phyloP scores from a whole-genome alignment of 2,888 invertebrate genomes.

The Uropetala carovei region DNA sequence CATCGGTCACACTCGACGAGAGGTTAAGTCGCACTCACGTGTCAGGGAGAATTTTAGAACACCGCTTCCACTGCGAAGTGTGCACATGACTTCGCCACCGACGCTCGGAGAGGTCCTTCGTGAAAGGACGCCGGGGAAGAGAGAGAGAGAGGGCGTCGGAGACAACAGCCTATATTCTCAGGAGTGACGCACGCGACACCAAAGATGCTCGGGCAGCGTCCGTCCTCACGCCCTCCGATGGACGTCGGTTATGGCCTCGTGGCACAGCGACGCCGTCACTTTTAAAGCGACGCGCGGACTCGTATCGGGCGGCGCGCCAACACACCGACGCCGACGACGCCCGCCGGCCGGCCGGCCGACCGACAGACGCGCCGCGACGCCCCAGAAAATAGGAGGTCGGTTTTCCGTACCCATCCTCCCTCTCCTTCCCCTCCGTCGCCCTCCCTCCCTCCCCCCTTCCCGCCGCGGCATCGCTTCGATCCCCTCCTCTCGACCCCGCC shows the following conservation, averaged over 20 bases:
- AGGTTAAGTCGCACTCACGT: neutral
- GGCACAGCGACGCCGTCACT: slow-evolving; percentile 55
- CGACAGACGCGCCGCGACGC: slow-evolving; percentile 61
- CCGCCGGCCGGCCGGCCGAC: slow-evolving; percentile 59
- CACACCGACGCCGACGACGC: slow-evolving; percentile 59
- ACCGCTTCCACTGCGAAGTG: neutral
- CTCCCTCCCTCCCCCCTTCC: neutral
- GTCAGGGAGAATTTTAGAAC: neutral
- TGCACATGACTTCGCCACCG: neutral
- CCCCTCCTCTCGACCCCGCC: neutral
- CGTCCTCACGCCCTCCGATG: slow-evolving; percentile 17
- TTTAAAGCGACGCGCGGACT: slow-evolving; percentile 57
- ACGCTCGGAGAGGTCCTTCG: neutral
- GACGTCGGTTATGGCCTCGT: slow-evolving; percentile 48
- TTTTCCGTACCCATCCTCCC: slow-evolving; percentile 39
- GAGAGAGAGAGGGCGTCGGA: neutral
- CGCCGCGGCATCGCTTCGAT: neutral
- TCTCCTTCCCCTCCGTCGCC: neutral
- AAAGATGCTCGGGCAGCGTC: neutral
- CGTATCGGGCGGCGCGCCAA: slow-evolving; percentile 59
- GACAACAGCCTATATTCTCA: neutral
- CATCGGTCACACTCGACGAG: too few species aligned
- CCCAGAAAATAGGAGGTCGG: slow-evolving; percentile 64
- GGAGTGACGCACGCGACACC: neutral
- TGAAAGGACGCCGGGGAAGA: neutral